phyloP scores from a whole-genome alignment of 2,797 vertebrate genomes.

The Aphelocoma californica region DNA sequence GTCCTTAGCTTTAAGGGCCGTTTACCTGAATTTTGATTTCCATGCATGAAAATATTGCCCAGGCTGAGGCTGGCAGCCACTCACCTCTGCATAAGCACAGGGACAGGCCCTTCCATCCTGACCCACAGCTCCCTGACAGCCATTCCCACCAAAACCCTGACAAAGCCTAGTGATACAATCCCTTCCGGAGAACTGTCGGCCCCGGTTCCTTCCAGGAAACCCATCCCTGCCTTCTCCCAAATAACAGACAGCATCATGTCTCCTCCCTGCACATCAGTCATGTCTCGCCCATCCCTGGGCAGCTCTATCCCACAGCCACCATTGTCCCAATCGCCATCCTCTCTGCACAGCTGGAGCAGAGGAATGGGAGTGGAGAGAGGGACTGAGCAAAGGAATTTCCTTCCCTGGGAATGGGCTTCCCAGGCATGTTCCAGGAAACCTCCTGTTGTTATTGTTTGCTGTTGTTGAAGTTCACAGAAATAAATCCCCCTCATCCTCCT shows the following conservation, averaged over 20 bases:
- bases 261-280: background rate
- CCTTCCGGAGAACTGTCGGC: background rate
- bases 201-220: constrained; percentile 21
- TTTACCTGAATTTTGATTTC: background rate
- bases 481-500: background rate
- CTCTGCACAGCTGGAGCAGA: background rate
- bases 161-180: background rate
- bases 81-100: fast-evolving
- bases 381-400: background rate
- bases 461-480: background rate
- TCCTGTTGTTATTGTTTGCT: constrained; percentile 60
- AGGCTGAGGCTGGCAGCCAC: background rate
- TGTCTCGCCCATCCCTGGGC: background rate
- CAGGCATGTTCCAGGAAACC: constrained; percentile 16
- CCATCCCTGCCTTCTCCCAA: background rate
- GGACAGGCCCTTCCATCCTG: background rate
- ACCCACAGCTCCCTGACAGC: background rate
- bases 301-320: background rate
- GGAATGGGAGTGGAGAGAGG: background rate
- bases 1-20: background rate
- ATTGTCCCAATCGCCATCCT: background rate
- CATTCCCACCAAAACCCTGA: background rate
- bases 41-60: background rate
- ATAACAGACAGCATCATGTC: background rate
- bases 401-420: constrained; percentile 32